phyloP scores from a whole-genome alignment of 2,797 vertebrate genomes.

The Chelmon rostratus region DNA sequence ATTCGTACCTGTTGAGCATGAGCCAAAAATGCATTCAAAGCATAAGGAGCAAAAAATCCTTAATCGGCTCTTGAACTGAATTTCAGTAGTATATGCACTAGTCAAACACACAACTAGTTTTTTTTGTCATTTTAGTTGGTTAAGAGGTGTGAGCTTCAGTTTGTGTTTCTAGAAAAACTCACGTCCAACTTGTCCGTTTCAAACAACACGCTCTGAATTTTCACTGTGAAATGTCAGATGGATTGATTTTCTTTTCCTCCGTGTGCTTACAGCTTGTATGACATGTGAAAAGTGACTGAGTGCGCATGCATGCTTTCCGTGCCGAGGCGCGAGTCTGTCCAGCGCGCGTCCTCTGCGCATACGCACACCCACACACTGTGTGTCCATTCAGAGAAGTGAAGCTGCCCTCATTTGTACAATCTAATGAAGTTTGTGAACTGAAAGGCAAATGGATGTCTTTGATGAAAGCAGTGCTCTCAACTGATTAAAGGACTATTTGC shows the following conservation, averaged over 20 bases:
- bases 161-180: slow-evolving; percentile 7
- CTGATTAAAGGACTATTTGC: slow-evolving; percentile 76
- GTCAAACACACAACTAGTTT: background rate
- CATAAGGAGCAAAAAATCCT: background rate
- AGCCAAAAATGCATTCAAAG: slow-evolving; percentile 5
- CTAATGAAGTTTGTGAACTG: slow-evolving; percentile 56
- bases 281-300: slow-evolving; percentile 52
- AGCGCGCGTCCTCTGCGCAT: slow-evolving; percentile 37
- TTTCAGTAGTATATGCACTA: background rate
- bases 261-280: slow-evolving; percentile 53
- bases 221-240: slow-evolving; percentile 11
- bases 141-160: slow-evolving; percentile 8
- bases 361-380: slow-evolving; percentile 8
- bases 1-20: background rate
- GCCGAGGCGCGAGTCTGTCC: slow-evolving; percentile 33
- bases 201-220: slow-evolving; percentile 1
- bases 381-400: slow-evolving; percentile 38
- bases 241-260: background rate
- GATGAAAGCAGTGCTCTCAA: slow-evolving; percentile 58
- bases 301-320: slow-evolving; percentile 54
- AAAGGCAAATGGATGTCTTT: slow-evolving; percentile 66
- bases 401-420: slow-evolving; percentile 58
- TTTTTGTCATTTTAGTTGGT: background rate
- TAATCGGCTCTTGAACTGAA: background rate
- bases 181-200: background rate